These are phyloP conservation scores for Apamea crenata DNA, from an alignment of 2,888 invertebrate species.

Conservation along the genomic window DNA sequence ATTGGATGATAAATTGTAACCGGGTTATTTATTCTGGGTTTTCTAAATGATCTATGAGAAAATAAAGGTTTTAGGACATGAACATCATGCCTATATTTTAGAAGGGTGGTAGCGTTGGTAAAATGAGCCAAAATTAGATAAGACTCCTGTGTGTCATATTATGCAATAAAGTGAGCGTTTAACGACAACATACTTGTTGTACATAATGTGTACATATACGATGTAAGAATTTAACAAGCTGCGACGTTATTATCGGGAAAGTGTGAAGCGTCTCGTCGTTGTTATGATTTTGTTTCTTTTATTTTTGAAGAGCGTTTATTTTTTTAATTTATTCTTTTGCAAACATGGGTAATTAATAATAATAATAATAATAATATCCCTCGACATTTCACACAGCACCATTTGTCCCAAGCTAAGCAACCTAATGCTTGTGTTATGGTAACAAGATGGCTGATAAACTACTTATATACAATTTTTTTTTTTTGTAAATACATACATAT, in stretches of 20 bases:
- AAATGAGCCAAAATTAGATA: conserved; percentile 29
- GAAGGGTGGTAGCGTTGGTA: conserved; percentile 10
- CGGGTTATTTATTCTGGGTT: background rate
- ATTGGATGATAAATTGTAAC: background rate
- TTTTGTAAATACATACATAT: too few relatives aligned
- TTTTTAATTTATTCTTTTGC: too few relatives aligned
- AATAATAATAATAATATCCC: too few relatives aligned
- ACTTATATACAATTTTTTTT: too few relatives aligned
- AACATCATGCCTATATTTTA: background rate
- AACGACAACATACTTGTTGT: conserved; percentile 9
- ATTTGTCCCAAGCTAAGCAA: too few relatives aligned
- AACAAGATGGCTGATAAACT: too few relatives aligned
- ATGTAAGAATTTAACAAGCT: conserved; percentile 4
- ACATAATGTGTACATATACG: background rate
- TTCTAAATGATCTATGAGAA: too few relatives aligned
- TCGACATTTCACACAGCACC: too few relatives aligned
- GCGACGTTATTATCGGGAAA: background rate
- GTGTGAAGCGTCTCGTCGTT: background rate
- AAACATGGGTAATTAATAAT: too few relatives aligned
- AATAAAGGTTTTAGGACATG: background rate
- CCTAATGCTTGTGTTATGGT: too few relatives aligned
- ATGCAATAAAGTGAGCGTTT: conserved; percentile 36
- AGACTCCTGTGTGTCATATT: conserved; percentile 25
- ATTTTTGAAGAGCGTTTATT: background rate
- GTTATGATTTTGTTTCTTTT: background rate